Evolutionary conservation across 2,113 vertebrate species (phyloP), one percentile per base, ranked within the genome.

Genomic region (Thunnus maccoyii): DNA sequence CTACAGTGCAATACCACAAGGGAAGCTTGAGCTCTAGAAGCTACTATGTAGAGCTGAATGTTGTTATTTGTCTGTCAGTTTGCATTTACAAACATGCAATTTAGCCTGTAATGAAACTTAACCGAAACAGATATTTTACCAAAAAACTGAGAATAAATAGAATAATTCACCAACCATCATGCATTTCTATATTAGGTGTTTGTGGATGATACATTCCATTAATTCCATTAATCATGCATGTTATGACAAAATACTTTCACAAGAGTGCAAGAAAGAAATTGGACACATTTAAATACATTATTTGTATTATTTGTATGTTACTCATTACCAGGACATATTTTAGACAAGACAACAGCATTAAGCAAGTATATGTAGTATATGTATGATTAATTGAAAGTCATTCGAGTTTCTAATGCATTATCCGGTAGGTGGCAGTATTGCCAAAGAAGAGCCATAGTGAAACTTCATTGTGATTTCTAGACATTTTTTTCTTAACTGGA

Each of bases 391-490:
- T 56, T 16, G 16, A 30, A 4, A 51, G 52, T 1, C 12, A 1
- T 48, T 30, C 44, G 0, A 20, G 30, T 22, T 47, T 62, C 46
- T 32, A 36, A 32, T 18, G 0, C 51, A 0, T 13, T 0, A 5
- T 79, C 83, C 86, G 73, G 62, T 36, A 80, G 86, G 63, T 32
- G 86, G 86, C 63, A 67, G 18, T 68, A 41, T 64, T 62, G 20
- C 17, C 32, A 63, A 52, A 64, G 30, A 17, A 36, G n/a, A 56
- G 48, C 3, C 27, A 36, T 5, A 4, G 1, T 47, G 6, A 48
- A 58, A n/a, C 1, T 10, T 58, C 2, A 2, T 3, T 47, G 41
- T n/a, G 13, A 30, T 62, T 57, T 14, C 22, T 22, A 22, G 22
- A 22, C 22, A 56, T 15, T 30, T n/a, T 68, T 11, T 48, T 44